phyloP scores from a whole-genome alignment of 1,140 invertebrate genomes.

The Tetramorium simillimum region DNA sequence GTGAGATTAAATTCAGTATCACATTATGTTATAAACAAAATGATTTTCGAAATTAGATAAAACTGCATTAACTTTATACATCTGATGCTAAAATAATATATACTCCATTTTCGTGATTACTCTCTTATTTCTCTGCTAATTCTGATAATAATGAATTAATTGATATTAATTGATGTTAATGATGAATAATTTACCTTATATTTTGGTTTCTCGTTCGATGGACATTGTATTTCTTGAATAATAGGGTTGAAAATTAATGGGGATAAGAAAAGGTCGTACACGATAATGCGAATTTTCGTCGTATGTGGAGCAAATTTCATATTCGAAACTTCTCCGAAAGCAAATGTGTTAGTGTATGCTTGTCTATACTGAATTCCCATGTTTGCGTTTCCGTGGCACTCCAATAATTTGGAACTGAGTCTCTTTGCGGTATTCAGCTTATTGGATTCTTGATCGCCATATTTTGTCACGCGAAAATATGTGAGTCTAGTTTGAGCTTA shows the following conservation, averaged over 20 bases:
- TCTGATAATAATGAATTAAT: neutral
- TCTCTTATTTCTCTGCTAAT: neutral
- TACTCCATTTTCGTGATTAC: neutral
- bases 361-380: conserved; percentile 14
- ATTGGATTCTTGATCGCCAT: conserved; percentile 62
- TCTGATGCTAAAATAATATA: neutral
- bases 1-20: neutral
- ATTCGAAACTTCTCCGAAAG: conserved; percentile 7
- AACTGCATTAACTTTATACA: neutral
- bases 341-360: conserved; percentile 16
- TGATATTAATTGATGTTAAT: neutral
- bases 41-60: conserved; percentile 19
- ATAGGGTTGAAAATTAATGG: neutral
- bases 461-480: conserved; percentile 35
- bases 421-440: conserved; percentile 69
- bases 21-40: conserved; percentile 6
- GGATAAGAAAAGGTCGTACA: neutral
- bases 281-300: neutral
- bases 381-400: conserved; percentile 9
- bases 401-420: conserved; percentile 57
- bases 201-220: neutral
- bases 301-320: conserved; percentile 27
- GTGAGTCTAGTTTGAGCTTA: too few relatives aligned
- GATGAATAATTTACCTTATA: neutral
- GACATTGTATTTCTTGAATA: neutral